These are phyloP conservation scores for Silvanus unidentatus DNA, from an alignment of 2,888 invertebrate genomes.

Conservation along the genomic window DNA sequence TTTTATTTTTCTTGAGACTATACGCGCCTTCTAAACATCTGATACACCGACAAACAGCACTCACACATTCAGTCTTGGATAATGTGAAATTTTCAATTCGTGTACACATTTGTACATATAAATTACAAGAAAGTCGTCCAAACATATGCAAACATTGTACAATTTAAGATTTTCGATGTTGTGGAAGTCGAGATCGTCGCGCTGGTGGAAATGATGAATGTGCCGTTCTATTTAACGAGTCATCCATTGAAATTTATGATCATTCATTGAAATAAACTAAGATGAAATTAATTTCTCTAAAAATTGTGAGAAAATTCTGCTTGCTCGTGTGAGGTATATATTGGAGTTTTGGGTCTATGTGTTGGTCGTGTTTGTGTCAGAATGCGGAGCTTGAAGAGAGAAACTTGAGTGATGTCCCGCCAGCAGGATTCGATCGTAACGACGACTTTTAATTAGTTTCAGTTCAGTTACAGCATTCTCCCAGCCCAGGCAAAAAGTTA, in stretches of 20 bases:
- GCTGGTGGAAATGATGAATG: slow-evolving; percentile 38
- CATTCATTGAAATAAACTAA: slow-evolving; percentile 31
- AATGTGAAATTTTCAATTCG: slow-evolving; percentile 26
- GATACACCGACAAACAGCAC: slow-evolving; percentile 32
- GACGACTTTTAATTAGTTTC: slow-evolving; percentile 47
- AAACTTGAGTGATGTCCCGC: slow-evolving; percentile 39
- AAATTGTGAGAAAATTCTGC: background rate
- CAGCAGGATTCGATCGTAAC: slow-evolving; percentile 41
- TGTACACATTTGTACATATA: slow-evolving; percentile 16
- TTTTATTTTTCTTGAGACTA: slow-evolving; percentile 16
- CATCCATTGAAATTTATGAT: slow-evolving; percentile 42
- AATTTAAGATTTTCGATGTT: slow-evolving; percentile 17
- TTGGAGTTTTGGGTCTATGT: no score
- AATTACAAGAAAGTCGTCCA: slow-evolving; percentile 7
- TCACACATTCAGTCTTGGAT: slow-evolving; percentile 6
- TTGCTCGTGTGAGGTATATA: background rate
- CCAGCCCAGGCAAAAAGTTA: slow-evolving; percentile 29
- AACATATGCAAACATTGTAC: slow-evolving; percentile 16
- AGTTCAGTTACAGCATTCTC: slow-evolving; percentile 44
- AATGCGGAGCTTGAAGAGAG: slow-evolving; percentile 10
- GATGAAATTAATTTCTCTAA: slow-evolving; percentile 18
- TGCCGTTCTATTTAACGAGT: slow-evolving; percentile 37
- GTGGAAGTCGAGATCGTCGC: slow-evolving; percentile 30
- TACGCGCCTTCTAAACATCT: slow-evolving; percentile 33
- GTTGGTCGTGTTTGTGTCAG: no score